Conservation (phyloP, 2,797 vertebrate genomes). For the Fistularia tabacaria region DNA sequence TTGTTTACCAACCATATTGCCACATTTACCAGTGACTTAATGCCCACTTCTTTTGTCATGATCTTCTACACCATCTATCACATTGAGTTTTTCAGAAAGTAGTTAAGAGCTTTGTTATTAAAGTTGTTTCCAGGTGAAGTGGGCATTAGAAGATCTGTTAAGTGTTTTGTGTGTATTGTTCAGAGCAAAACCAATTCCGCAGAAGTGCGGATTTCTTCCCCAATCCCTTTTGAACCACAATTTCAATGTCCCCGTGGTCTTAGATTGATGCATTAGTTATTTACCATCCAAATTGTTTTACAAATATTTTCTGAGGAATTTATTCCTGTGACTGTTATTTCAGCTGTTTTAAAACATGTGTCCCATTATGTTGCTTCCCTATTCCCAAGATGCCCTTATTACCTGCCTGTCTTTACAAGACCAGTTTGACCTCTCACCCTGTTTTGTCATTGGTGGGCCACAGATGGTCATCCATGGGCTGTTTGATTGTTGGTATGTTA, state of each 20-base stretch:
- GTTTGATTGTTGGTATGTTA: slow-evolving; percentile 63
- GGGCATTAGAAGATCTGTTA: slow-evolving; percentile 18
- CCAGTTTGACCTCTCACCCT: slow-evolving; percentile 60
- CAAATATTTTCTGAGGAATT: slow-evolving; percentile 19
- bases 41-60: slow-evolving; percentile 3
- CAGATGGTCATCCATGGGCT: slow-evolving; percentile 55
- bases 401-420: slow-evolving; percentile 48
- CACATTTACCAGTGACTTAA: slow-evolving; percentile 25
- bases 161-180: slow-evolving; percentile 30
- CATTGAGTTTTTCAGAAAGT: too few relatives aligned
- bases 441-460: slow-evolving; percentile 56
- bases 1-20: slow-evolving; percentile 48
- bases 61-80: neutral
- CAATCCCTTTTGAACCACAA: too few relatives aligned
- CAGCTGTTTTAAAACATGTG: slow-evolving; percentile 43
- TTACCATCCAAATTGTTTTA: slow-evolving; percentile 10
- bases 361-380: neutral
- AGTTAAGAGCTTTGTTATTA: too few relatives aligned
- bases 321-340: slow-evolving; percentile 34
- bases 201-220: too few relatives aligned
- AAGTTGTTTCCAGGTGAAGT: neutral
- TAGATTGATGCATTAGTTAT: too few relatives aligned
- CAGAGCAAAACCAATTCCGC: neutral
- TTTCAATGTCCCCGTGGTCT: too few relatives aligned
- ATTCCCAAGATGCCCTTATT: slow-evolving; percentile 41